Evolutionary conservation across 1,140 invertebrate species (phyloP).

Genomic region (Diploscapter pachys): DNA sequence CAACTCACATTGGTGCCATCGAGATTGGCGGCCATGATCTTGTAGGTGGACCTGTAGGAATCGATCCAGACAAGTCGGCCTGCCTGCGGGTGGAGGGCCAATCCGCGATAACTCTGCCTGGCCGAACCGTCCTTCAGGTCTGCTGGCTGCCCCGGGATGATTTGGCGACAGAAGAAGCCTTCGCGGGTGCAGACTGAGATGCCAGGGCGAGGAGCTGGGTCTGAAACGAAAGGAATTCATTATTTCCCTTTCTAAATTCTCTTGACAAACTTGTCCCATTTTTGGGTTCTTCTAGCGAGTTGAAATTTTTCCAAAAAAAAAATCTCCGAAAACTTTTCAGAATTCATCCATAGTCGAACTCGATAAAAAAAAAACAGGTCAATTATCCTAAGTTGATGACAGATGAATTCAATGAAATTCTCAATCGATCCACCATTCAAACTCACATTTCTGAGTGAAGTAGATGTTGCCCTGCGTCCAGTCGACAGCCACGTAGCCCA

Average conservation of each 20-base stretch:
- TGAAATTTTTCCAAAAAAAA: too few species aligned
- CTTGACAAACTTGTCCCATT: too few species aligned
- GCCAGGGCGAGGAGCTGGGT: slow-evolving; percentile 19
- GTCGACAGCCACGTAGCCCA: slow-evolving; percentile 28
- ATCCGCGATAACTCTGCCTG: slow-evolving; percentile 24
- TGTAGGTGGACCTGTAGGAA: not conserved
- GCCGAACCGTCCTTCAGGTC: not conserved
- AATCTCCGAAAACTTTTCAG: too few species aligned
- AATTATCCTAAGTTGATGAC: not conserved
- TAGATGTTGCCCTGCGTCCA: slow-evolving; percentile 25
- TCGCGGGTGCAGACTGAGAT: slow-evolving; percentile 21
- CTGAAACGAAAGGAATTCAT: slow-evolving; percentile 7
- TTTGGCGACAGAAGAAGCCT: slow-evolving; percentile 21
- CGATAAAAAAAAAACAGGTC: not conserved
- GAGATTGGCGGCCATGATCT: slow-evolving; percentile 26
- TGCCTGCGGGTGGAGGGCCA: slow-evolving; percentile 20
- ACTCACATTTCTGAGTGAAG: slow-evolving; percentile 29
- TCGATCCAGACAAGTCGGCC: slow-evolving; percentile 28
- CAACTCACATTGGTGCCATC: slow-evolving; percentile 23
- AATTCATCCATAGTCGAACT: too few species aligned
- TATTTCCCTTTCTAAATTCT: not conserved
- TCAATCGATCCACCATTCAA: not conserved
- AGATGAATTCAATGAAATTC: too few species aligned
- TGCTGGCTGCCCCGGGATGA: slow-evolving; percentile 15
- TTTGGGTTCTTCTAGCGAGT: too few species aligned